These are phyloP conservation scores for Geopemphigus sp. DNA, from an alignment of 1,140 invertebrate species.

Conservation along the genomic window DNA sequence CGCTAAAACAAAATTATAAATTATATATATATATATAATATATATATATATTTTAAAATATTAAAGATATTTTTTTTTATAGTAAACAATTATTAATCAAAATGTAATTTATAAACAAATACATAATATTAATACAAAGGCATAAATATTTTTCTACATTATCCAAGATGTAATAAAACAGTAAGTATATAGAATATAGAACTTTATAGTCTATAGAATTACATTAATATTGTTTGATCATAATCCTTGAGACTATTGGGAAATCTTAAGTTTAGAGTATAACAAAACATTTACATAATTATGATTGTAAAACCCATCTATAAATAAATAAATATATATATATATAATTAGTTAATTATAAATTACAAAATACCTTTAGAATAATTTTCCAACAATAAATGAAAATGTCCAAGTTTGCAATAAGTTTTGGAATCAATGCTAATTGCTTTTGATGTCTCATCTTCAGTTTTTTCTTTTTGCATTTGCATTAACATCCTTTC, in stretches of 20 bases:
- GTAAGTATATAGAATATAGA: too few relatives aligned
- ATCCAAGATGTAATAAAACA: neutral
- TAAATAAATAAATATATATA: too few relatives aligned
- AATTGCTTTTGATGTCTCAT: slow-evolving; percentile 61
- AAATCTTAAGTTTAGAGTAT: neutral
- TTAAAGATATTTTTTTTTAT: too few relatives aligned
- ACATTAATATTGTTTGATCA: neutral
- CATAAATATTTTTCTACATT: neutral
- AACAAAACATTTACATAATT: neutral
- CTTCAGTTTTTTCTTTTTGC: slow-evolving; percentile 59
- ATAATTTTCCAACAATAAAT: slow-evolving; percentile 86
- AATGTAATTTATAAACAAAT: too few relatives aligned
- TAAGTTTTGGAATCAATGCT: slow-evolving; percentile 86
- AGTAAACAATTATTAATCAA: neutral
- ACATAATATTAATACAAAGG: neutral
- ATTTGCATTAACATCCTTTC: slow-evolving; percentile 76
- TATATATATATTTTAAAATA: slow-evolving; percentile 4
- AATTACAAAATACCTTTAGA: slow-evolving; percentile 69
- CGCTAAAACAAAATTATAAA: slow-evolving; percentile 64
- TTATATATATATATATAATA: slow-evolving; percentile 14
- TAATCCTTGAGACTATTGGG: neutral
- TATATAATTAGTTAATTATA: neutral
- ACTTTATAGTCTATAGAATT: neutral
- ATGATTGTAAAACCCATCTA: neutral
- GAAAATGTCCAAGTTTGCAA: slow-evolving; percentile 91